Percentiles rank a stretch among this genome's conserved stretches.
Evolutionary conservation across 2,888 invertebrate genomes (phyloP).

Genomic region (Pardosa pseudoannulata): DNA sequence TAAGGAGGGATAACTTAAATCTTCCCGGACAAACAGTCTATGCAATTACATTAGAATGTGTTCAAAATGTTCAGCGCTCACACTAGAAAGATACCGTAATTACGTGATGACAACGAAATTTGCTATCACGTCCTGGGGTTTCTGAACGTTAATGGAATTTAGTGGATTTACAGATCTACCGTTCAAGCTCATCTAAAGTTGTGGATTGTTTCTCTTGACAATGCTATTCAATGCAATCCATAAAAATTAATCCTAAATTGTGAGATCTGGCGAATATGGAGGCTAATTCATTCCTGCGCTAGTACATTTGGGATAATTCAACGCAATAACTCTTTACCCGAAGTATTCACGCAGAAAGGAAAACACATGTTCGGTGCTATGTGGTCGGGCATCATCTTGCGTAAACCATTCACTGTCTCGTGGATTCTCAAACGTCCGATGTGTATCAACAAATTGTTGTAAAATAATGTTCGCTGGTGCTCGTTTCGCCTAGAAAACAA

Average conservation of each 20-base stretch:
- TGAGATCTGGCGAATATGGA: slow-evolving; percentile 5
- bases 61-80: slow-evolving; percentile 3
- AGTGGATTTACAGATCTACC: slow-evolving; percentile 19
- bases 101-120: slow-evolving; percentile 28
- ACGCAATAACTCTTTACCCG: slow-evolving; percentile 13
- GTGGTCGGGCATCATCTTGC: slow-evolving; percentile 22
- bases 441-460: slow-evolving; percentile 21
- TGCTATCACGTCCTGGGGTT: slow-evolving; percentile 17
- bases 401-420: slow-evolving; percentile 18
- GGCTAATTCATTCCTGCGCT: slow-evolving; percentile 21
- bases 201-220: slow-evolving; percentile 22
- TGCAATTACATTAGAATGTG: no score
- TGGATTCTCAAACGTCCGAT: not conserved
- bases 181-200: slow-evolving; percentile 20
- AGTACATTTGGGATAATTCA: slow-evolving; percentile 5
- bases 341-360: slow-evolving; percentile 18
- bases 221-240: slow-evolving; percentile 43
- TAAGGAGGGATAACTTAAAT: no score
- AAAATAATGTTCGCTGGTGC: slow-evolving; percentile 11
- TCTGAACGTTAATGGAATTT: not conserved
- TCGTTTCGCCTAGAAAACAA: slow-evolving; percentile 9
- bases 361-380: slow-evolving; percentile 6
- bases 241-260: slow-evolving; percentile 23
- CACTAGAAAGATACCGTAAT: not conserved
- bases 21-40: no score